Base-by-base conservation (phyloP, 2,888 invertebrate species). In the Tinea trinotella region DNA sequence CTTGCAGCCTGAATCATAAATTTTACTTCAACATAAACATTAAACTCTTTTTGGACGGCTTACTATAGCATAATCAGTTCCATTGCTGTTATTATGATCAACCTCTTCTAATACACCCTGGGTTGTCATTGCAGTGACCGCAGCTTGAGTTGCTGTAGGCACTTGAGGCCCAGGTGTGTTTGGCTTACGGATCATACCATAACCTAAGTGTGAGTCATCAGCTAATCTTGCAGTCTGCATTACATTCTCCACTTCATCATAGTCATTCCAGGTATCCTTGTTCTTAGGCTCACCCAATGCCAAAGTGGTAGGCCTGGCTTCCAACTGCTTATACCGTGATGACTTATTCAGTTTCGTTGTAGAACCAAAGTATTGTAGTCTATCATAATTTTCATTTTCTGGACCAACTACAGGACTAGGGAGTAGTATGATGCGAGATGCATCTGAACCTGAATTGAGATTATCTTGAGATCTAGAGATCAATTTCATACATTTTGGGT, bases 31-130 rank as follows among this genome's bases (percentile, higher is more conserved):
- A 94, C 93, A 68, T 94, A 94, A 46, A 46, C 3, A 19, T 76
- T 88, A 94, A 75, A 94, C 93, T 80, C 91, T 89, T 89, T 94
- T 94, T 67, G 94, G 92, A 77, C 94, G 94, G 70, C 93, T 93
- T 56, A 95, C 92, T 66, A 94, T 88, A 58, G 94, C 93, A 79
- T 95, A 95, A 65, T 93, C 93, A 58, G 90, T 90, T 55, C 93
- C 91, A 68, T 93, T 94, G 62, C 90, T 91, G 63, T 88, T 89
- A 66, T 90, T 90, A 68, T 93, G 93, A 65, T 88, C 88, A 30
- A 92, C 83, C 61, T 87, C 86, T 60, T 84, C 82, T 54, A 85
- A 67, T 4, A 74, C 78, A 40, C 82, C 76, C 65, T 76, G 76
- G 56, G 81, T 81, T 57, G 85, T 84, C 36, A 78, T 66, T n/a